Base-by-base conservation (phyloP, 35 echinoderm and acorn worm genomes). In the Apostichopus japonicus region DNA sequence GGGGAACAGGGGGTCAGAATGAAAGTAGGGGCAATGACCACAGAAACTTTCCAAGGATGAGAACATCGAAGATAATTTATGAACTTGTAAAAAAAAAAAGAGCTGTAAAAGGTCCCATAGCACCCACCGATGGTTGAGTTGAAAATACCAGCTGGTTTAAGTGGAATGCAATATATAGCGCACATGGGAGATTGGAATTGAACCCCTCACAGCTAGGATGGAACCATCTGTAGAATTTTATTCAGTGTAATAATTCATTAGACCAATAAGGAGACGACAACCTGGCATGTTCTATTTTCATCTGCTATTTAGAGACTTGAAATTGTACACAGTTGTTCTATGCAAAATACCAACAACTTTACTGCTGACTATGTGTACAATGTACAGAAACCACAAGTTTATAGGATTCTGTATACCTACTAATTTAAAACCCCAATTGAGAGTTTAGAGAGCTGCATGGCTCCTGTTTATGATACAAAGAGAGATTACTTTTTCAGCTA, bases 1-100 rank as follows among this genome's bases (percentile, higher is more conserved):
- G 79, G 79, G 79, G 44, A 83, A 24, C 79, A 55, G 23, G 54
- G 79, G 17, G 79, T 54, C 79, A 83, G 23, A 54, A 4, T 67
- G 8, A 67, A 67, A 44, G 33, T 67, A 52, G 79, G 79, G 79
- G 79, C 54, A 54, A 83, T 19, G 54, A 53, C 79, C 17, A 55
- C 25, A 19, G 54, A 44, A 44, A 44, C 33, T 44, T 44, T 44
- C 33, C 33, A 44, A 44, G 33, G 33, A 44, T 44, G 33, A 44
- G 33, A 44, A 44, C 33, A 44, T 44, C 33, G 2, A 44, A 44
- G 33, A 67, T 67, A 15, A 67, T 67, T 67, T 67, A 67, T 67
- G 63, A 67, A 67, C 63, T 67, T 67, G 6, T 44, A 44, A 44
- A 44, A 44, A 44, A 44, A 33, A 67, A 19, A 67, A 67, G 8